Percentiles rank a stretch among this genome's conserved stretches.
Conservation (phyloP, 53 echinoderm and acorn worm species). For the Echinarachnius parma region DNA sequence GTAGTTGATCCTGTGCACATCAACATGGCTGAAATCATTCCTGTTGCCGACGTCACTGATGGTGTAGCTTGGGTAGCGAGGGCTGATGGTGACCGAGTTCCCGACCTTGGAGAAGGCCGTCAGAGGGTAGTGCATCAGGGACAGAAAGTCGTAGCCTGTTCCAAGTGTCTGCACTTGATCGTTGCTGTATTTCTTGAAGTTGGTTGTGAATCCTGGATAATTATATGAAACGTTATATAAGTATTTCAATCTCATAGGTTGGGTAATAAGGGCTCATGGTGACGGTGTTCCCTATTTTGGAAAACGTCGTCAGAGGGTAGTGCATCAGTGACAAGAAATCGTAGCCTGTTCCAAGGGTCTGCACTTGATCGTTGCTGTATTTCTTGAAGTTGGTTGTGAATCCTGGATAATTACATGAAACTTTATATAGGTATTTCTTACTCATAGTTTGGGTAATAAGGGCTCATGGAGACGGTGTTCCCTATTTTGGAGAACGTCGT, state of each 20-base stretch:
- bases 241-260: conserved; percentile 49
- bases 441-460: conserved; percentile 41
- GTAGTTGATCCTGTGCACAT: conserved; percentile 63
- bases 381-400: conserved; percentile 76
- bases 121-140: conserved; percentile 91
- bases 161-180: conserved; percentile 69
- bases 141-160: conserved; percentile 80
- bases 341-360: conserved; percentile 73
- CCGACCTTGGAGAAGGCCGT: conserved; percentile 84
- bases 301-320: conserved; percentile 84
- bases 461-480: conserved; percentile 52
- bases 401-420: conserved; percentile 54
- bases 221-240: too few species aligned
- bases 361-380: conserved; percentile 62
- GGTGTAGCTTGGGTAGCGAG: conserved; percentile 56
- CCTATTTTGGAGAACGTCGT: conserved; percentile 70
- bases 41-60: conserved; percentile 51
- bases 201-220: conserved; percentile 65
- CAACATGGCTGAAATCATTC: conserved; percentile 74
- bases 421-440: too few species aligned
- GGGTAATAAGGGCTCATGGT: conserved; percentile 72
- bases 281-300: conserved; percentile 59
- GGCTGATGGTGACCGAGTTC: conserved; percentile 65
- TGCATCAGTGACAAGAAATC: conserved; percentile 94
- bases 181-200: conserved; percentile 73